Conservation (phyloP, 2,797 vertebrate species). For the Rhinella marina region DNA sequence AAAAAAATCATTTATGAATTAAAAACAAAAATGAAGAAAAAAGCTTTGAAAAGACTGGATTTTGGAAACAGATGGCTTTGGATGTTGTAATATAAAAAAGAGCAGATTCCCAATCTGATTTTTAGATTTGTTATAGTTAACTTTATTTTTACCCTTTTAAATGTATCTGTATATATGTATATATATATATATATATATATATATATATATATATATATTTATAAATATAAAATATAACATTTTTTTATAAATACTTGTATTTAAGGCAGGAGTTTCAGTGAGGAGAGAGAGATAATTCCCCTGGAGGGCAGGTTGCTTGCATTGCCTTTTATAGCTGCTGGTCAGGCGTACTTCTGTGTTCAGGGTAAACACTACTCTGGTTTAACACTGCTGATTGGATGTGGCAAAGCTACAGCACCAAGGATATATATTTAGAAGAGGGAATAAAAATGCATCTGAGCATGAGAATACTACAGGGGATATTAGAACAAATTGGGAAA, state of each 20-base stretch:
- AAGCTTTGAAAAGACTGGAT: not conserved
- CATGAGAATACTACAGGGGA: conserved; percentile 66
- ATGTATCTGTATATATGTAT: not conserved
- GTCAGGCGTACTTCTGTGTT: conserved; percentile 28
- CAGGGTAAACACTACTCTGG: conserved; percentile 56
- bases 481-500: conserved; percentile 66
- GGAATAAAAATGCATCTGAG: conserved; percentile 69
- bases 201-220: too few species aligned
- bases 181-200: too few species aligned
- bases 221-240: too few species aligned
- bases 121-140: not conserved
- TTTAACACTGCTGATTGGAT: conserved; percentile 66
- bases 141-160: not conserved
- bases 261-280: not conserved
- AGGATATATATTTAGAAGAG: conserved; percentile 67
- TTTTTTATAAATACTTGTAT: too few species aligned
- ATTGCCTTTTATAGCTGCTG: conserved; percentile 54
- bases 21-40: not conserved
- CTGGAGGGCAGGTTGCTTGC: conserved; percentile 6
- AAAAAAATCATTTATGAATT: not conserved
- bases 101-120: not conserved
- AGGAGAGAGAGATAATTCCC: not conserved
- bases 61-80: conserved; percentile 37
- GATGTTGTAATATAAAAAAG: conserved; percentile 31
- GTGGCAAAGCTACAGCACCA: conserved; percentile 62